Base-by-base conservation (phyloP, 1,140 invertebrate genomes). In the Pomacea maculata region DNA sequence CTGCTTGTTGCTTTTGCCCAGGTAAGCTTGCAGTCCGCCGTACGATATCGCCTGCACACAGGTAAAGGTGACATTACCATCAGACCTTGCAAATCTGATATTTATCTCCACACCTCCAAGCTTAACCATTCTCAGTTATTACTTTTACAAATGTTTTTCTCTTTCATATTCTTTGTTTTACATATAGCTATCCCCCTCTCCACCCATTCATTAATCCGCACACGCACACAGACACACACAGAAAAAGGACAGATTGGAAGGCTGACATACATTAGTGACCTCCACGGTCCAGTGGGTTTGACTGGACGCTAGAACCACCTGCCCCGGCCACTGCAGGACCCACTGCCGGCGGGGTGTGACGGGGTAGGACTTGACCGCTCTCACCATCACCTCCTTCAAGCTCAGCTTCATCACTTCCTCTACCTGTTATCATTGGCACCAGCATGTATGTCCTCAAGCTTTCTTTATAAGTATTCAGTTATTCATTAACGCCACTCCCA, bases 341-440 rank as follows among this genome's bases (percentile, higher is more conserved):
- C 91, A 92, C 70, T 91, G 86, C 52, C 83, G 82, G 3, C 91
- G 81, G n/a, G 85, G 83, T 14, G 80, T 87, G 57, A 84, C 83
- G 5, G 76, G 79, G 74, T 92, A 92, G 12, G 87, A 87, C 19
- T 83, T 81, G 14, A 90, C 86, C 12, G 91, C 90, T 72, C 91
- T 88, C 25, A 84, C 79, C 78, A 85, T 90, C 14, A 89, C 88
- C 71, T 90, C 86, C n/a, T 85, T 82, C 12, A 92, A 83, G 85
- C 90, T 91, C n/a, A 89, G 80, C 80, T 91, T 91, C 91, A 92
- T 92, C 79, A 88, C 88, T 79, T 91, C 87, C 81, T 92, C 91
- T 21, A 92, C 91, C 91, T 92, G 82, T 15, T 73, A 64, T 65
- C 57, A 17, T 17, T 17, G 11, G 9, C 57, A 17, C 15, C 8